phyloP scores from a whole-genome alignment of 2,888 invertebrate species.

The Troides helena region DNA sequence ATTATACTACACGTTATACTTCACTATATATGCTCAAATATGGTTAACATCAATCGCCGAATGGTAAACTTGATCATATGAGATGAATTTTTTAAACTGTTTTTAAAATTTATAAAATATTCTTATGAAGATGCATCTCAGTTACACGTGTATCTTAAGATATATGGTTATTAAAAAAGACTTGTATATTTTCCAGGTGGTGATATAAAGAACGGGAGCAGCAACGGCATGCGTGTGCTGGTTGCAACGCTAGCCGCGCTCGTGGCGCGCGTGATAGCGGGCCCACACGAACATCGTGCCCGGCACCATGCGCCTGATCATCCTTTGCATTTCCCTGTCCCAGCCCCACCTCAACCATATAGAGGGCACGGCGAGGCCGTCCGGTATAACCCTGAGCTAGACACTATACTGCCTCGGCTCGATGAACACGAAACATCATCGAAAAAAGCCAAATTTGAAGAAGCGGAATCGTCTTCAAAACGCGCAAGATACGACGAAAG shows the following conservation, averaged over 20 bases:
- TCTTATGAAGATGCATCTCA: not conserved
- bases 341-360: conserved; percentile 70
- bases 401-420: conserved; percentile 71
- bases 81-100: not conserved
- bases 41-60: too few relatives aligned
- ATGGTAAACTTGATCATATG: too few relatives aligned
- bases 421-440: conserved; percentile 72
- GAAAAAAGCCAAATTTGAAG: conserved; percentile 59
- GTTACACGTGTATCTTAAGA: too few relatives aligned
- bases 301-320: conserved; percentile 75
- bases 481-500: conserved; percentile 66
- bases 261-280: conserved; percentile 70
- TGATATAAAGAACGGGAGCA: conserved; percentile 64
- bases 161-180: not conserved
- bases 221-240: conserved; percentile 76
- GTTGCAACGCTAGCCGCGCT: conserved; percentile 74
- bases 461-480: conserved; percentile 65
- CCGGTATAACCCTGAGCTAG: conserved; percentile 77
- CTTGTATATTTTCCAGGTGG: conserved; percentile 56
- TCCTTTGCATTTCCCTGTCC: conserved; percentile 61
- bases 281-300: conserved; percentile 76
- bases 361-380: conserved; percentile 79
- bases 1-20: too few relatives aligned
- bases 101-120: not conserved
- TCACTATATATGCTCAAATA: too few relatives aligned